Conservation (phyloP, 2,797 vertebrate genomes). For the Lepilemur ruficaudatus region DNA sequence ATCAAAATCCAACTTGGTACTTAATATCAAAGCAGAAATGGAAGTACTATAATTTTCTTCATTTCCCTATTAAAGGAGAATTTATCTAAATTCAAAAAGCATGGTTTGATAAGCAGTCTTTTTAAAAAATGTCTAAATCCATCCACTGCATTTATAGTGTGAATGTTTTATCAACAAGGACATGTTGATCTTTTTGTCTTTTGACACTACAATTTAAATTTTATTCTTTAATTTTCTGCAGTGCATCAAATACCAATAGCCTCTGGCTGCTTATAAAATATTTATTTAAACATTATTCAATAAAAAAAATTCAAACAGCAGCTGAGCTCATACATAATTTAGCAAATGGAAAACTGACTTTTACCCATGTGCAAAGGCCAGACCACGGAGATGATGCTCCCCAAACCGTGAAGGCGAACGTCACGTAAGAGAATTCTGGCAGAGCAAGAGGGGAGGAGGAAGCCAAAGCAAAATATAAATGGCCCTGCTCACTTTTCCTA, state of each 20-base stretch:
- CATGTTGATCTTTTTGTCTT: not conserved
- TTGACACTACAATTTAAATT: constrained; percentile 34
- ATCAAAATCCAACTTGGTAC: not conserved
- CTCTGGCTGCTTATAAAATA: constrained; percentile 71
- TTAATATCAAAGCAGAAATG: constrained; percentile 14
- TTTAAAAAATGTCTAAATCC: not conserved
- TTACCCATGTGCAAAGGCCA: not conserved
- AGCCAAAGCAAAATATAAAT: not conserved
- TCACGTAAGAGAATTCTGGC: not conserved
- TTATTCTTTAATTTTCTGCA: constrained; percentile 62
- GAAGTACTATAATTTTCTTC: not conserved
- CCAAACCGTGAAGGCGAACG: not conserved
- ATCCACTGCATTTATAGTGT: not conserved
- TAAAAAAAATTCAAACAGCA: constrained; percentile 65
- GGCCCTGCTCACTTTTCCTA: not conserved
- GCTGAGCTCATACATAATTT: constrained; percentile 75
- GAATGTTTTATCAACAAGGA: not conserved
- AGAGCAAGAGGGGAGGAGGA: not conserved
- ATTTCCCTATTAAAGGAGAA: not conserved
- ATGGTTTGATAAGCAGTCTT: not conserved
- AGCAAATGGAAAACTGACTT: constrained; percentile 60
- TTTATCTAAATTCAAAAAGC: not conserved
- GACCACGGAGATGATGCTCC: not conserved
- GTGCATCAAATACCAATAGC: constrained; percentile 61
- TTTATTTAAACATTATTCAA: constrained; percentile 70